Evolutionary conservation across 2,113 vertebrate genomes (phyloP), one percentile per base, ranked within the genome.

Genomic region (Erpornis zantholeuca): DNA sequence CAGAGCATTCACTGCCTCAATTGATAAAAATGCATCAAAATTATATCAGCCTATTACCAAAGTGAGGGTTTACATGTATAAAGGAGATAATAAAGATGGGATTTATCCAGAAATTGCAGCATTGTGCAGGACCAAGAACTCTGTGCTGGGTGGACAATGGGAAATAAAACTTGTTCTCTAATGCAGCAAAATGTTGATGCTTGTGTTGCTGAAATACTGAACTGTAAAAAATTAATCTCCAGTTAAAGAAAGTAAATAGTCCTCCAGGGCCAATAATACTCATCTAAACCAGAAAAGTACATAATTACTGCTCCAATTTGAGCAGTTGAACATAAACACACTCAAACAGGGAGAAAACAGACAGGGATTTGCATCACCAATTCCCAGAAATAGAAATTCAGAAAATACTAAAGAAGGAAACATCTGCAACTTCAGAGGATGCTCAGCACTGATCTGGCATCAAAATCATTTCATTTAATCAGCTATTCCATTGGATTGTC

Each of bases 211-310:
- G 15, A 72, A 89, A 92, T 49, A 78, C 52, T 25, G 27, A 87
- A 60, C 71, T 72, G 79, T 27, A 75, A 85, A 85, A 89, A 94
- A 92, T 61, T 84, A 60, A 86, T 88, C 85, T 70, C 65, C 71
- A 77, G 79, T 69, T 88, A 60, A 73, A 66, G 85, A 82, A 76
- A 80, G 36, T 57, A 92, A 95, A 95, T 47, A 90, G 71, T 86
- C 86, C 90, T 78, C 36, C 79, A 82, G 85, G 82, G 88, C 70
- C 79, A 92, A 53, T 50, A 69, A 79, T 3, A 12, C 54, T 88
- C n/a, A 64, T 76, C 76, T 88, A 68, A 54, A 85, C 20, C 31
- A 61, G 56, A 6, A 54, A 86, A 93, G 64, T 15, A 50, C 44
- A 47, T 77, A 77, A 95, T 94, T 83, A 81, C 52, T 63, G 80